phyloP scores from a whole-genome alignment of 2,797 vertebrate genomes.

The Tenualosa ilisha region DNA sequence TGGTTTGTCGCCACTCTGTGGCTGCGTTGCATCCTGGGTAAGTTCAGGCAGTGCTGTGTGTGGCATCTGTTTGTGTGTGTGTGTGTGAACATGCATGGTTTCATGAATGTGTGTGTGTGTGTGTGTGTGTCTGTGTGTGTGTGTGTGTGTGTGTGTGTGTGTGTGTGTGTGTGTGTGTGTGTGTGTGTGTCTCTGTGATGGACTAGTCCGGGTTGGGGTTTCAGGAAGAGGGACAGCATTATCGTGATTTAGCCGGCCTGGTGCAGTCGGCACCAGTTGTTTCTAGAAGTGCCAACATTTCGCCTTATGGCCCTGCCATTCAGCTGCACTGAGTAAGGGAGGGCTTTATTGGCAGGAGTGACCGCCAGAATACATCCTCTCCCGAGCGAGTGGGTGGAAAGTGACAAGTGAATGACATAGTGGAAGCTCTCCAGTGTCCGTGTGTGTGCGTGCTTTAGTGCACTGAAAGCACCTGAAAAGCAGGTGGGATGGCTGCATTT shows the following conservation, averaged over 20 bases:
- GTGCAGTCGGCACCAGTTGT: neutral
- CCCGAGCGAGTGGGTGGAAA: neutral
- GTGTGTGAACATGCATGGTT: no score
- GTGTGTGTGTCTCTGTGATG: neutral
- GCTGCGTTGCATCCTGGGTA: neutral
- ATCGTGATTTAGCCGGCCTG: neutral
- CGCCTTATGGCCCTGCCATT: constrained; percentile 8
- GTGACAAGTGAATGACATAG: neutral
- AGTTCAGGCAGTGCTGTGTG: neutral
- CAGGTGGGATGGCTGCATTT: neutral
- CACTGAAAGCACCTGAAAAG: neutral
- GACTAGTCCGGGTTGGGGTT: neutral
- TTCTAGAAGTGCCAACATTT: neutral
- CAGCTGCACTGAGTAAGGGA: neutral
- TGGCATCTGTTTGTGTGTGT: neutral
- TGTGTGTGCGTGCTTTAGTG: neutral
- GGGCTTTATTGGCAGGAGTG: neutral
- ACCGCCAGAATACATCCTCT: neutral
- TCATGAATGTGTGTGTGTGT: neutral
- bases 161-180: constrained; percentile 14
- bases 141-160: constrained; percentile 8
- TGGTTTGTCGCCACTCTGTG: neutral
- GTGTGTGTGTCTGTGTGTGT: neutral
- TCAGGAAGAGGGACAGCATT: neutral
- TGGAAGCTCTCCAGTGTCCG: neutral